Base-by-base conservation (phyloP, 2,797 vertebrate species). In the Argyrosomus regius region DNA sequence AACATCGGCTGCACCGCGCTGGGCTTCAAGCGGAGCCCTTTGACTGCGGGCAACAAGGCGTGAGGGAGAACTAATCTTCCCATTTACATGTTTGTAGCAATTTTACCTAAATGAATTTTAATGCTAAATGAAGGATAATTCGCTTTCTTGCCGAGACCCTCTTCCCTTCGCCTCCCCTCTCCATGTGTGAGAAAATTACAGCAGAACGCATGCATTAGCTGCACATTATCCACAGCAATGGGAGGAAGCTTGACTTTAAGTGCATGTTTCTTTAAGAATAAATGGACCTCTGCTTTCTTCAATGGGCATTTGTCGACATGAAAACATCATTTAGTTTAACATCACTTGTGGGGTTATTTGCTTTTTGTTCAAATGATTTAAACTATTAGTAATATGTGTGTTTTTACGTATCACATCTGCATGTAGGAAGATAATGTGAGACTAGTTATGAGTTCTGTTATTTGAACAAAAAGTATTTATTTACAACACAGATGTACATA, bases 61-160 rank as follows among this genome's bases (percentile, higher is more conserved):
- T 97, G 97, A 97, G 96, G 96, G 96, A 97, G 96, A 98, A 98
- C 97, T 97, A 97, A 98, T 97, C 96, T 96, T 92, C 93, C 96
- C 95, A 96, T 97, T 98, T 97, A 96, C 96, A 96, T 96, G 96
- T 97, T 97, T 97, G 96, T 96, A 96, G 96, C 96, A 96, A 96
- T 97, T 97, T 97, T 96, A 97, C 96, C 95, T 97, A 97, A 98
- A 97, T 98, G 92, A 97, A 97, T 98, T 97, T 94, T 90, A 92
- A 94, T 91, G 90, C 89, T 89, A 92, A 94, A 93, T 76, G 87
- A 89, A 74, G 95, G 96, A 95, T 96, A 96, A 97, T 97, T 96
- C 94, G 94, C 95, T 80, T 95, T 96, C 96, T 96, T 93, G 95
- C 72, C 75, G 48, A 77, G 65, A 71, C 65, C 73, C 53, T 66